These are phyloP conservation scores for Pyrgilauda ruficollis DNA, from an alignment of 2,113 vertebrate genomes.

Conservation along the genomic window DNA sequence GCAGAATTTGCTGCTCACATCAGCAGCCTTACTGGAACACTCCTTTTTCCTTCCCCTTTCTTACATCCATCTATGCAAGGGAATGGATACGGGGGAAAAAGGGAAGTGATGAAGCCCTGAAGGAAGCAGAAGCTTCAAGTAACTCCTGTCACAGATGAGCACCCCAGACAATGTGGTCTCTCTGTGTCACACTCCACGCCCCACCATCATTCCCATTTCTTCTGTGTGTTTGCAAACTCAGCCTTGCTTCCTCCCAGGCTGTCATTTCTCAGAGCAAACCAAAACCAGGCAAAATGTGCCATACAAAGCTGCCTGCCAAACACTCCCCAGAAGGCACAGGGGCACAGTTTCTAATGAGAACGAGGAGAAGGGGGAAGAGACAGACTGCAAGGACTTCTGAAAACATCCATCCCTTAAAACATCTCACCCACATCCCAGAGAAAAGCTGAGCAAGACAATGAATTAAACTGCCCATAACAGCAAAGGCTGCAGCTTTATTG, in stretches of 20 bases:
- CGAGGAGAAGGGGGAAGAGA: not conserved
- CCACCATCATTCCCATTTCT: not conserved
- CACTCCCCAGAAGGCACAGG: not conserved
- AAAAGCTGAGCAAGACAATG: not conserved
- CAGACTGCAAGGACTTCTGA: not conserved
- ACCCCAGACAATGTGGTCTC: not conserved
- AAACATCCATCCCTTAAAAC: not conserved
- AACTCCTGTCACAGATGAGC: not conserved
- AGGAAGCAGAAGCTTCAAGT: not conserved
- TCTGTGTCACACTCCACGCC: not conserved
- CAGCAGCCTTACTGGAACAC: not conserved
- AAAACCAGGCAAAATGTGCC: not conserved
- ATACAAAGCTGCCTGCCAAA: not conserved
- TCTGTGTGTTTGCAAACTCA: not conserved
- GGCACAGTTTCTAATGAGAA: not conserved
- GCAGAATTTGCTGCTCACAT: not conserved
- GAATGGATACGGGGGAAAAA: not conserved
- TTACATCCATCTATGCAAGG: not conserved
- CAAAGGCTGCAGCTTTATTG: not conserved
- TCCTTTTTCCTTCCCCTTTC: not conserved
- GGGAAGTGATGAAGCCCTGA: not conserved
- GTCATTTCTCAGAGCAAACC: not conserved
- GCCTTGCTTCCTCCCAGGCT: not conserved
- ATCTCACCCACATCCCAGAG: not conserved
- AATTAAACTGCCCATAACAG: not conserved